Percentiles rank a stretch among this genome's conserved stretches.
Conservation (phyloP, 1,140 invertebrate genomes). For the Acromyrmex charruanus region DNA sequence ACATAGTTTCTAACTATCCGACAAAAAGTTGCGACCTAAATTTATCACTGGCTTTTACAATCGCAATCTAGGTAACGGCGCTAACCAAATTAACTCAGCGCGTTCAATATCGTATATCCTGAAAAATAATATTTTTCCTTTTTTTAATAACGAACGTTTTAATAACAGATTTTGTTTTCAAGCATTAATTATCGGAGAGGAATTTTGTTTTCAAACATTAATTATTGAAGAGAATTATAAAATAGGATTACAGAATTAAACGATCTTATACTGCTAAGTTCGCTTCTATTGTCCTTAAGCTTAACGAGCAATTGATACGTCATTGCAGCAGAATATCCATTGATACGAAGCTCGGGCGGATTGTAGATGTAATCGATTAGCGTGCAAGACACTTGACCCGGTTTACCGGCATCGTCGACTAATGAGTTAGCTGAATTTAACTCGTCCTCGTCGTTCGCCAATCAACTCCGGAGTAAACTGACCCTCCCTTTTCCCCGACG, state of each 20-base stretch:
- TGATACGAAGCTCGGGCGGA: conserved; percentile 38
- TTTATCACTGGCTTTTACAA: conserved; percentile 12
- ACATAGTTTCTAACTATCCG: conserved; percentile 33
- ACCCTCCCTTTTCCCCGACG: conserved; percentile 33
- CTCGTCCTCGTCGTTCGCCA: conserved; percentile 43
- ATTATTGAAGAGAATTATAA: too few species aligned
- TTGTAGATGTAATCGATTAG: conserved; percentile 67
- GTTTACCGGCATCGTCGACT: conserved; percentile 66
- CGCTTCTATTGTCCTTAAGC: not conserved
- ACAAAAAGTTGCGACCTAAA: conserved; percentile 9
- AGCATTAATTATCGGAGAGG: not conserved
- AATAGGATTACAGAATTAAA: not conserved
- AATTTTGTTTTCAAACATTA: too few species aligned
- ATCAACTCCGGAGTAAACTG: conserved; percentile 22
- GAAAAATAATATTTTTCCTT: not conserved
- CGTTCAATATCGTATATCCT: not conserved
- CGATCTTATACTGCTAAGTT: too few species aligned
- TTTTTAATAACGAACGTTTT: not conserved
- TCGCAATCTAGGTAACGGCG: conserved; percentile 21
- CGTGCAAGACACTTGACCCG: conserved; percentile 74
- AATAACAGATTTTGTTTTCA: not conserved
- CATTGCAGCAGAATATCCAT: conserved; percentile 22
- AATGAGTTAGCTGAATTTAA: conserved; percentile 72
- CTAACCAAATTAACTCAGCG: conserved; percentile 27
- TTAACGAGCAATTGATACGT: conserved; percentile 36